Conservation (phyloP, 2,888 invertebrate species). For the Enoplolaimus lenunculus region DNA sequence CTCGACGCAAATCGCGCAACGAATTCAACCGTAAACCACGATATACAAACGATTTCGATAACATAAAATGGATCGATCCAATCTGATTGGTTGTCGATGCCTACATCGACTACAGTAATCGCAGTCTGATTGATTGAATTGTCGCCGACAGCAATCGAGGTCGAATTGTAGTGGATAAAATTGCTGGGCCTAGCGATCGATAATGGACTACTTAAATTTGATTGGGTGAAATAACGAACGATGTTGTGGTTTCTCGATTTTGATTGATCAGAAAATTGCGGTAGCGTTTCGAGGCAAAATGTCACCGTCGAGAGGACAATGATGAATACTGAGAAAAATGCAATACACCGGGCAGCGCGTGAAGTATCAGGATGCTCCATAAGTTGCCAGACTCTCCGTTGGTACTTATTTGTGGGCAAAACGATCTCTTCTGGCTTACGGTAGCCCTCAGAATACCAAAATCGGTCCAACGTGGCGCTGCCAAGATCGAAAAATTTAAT, state of each 20-base stretch:
- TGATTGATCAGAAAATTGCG: conserved; percentile 40
- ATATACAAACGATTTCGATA: conserved; percentile 45
- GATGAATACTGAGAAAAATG: conserved; percentile 96
- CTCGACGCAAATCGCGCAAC: conserved; percentile 44
- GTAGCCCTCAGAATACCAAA: conserved; percentile 62
- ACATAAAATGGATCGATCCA: conserved; percentile 41
- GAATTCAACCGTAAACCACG: conserved; percentile 47
- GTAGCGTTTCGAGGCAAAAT: conserved; percentile 97
- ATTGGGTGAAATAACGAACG: no score
- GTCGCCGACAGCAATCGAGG: background rate
- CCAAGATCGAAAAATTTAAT: conserved; percentile 80
- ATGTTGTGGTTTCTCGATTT: no score
- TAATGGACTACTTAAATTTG: no score
- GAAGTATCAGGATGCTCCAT: conserved; percentile 99
- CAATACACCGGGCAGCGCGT: conserved; percentile 91
- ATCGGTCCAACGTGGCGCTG: conserved; percentile 55
- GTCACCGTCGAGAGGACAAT: conserved; percentile 97
- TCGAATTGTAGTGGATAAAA: background rate
- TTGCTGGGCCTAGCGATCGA: background rate
- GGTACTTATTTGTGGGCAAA: conserved; percentile 87
- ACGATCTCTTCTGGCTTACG: conserved; percentile 95
- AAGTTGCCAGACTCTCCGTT: conserved; percentile 92
- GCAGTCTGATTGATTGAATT: background rate
- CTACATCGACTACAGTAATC: no score
- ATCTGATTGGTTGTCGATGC: no score